phyloP scores from a whole-genome alignment of 2,113 vertebrate species.

The Siniperca chuatsi region DNA sequence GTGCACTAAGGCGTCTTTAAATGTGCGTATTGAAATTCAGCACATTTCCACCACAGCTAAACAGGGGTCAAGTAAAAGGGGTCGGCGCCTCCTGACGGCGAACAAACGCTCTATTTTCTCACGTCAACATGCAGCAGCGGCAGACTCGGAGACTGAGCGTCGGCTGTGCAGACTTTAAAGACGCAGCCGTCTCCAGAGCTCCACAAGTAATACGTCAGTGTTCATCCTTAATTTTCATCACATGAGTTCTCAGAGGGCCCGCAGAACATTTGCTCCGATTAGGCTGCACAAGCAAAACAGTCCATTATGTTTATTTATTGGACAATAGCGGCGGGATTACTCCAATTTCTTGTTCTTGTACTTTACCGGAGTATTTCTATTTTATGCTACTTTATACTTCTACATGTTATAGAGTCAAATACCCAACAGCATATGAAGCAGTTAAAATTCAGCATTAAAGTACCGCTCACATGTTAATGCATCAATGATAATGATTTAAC shows the following conservation, averaged over 20 bases:
- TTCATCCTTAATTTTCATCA: slow-evolving; percentile 1
- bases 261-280: slow-evolving; percentile 5
- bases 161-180: slow-evolving; percentile 19
- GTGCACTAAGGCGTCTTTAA: slow-evolving; percentile 11
- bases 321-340: slow-evolving; percentile 3
- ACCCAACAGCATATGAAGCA: too few relatives aligned
- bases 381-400: too few relatives aligned
- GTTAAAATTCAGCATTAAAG: too few relatives aligned
- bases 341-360: too few relatives aligned
- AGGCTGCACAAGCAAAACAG: slow-evolving; percentile 1
- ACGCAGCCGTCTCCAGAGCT: slow-evolving; percentile 20
- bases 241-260: slow-evolving; percentile 19
- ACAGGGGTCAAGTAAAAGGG: slow-evolving; percentile 25
- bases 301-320: slow-evolving; percentile 10
- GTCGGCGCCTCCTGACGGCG: neutral
- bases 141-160: neutral
- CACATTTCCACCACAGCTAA: slow-evolving; percentile 6
- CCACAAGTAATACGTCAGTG: slow-evolving; percentile 17
- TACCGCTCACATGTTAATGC: too few relatives aligned
- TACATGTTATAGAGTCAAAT: too few relatives aligned
- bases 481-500: too few relatives aligned
- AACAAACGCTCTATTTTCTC: slow-evolving; percentile 1
- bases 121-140: slow-evolving; percentile 39
- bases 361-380: too few relatives aligned
- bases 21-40: slow-evolving; percentile 15